Base-by-base conservation (phyloP, 2,113 vertebrate species). In the Nycticorax nycticorax region DNA sequence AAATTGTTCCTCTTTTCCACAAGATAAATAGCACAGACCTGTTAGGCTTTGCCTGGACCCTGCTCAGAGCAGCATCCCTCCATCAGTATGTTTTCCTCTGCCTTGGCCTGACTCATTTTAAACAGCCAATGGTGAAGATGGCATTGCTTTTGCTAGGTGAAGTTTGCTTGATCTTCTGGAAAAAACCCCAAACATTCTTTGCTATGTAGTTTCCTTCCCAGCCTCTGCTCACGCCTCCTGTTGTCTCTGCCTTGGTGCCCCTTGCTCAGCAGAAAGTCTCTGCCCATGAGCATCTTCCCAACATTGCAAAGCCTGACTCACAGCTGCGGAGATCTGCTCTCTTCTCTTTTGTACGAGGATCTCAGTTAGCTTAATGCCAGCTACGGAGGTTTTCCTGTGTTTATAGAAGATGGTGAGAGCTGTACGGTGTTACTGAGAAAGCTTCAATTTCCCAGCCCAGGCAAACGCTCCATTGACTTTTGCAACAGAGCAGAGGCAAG, bases 101-200 rank as follows among this genome's bases (percentile, higher is more conserved):
- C 28, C 37, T 78, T 88, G 33, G 8, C 4, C 48, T 32, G 10
- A 59, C 21, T 59, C 1, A 76, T 53, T 86, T 84, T 74, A 89
- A 81, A 45, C 22, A 47, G 14, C 20, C 24, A 66, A 30, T 1
- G 1, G 37, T 23, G 73, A 81, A 67, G 28, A 55, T 15, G 10
- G 9, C 23, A 28, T 35, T 67, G 45, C 20, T 69, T 52, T 52
- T 4, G 0, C 27, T 71, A 13, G 20, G 27, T 10, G 2, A 77
- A 92, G 15, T 41, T 84, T 64, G 5, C 26, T 75, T 1, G 1
- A 1, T 56, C 3, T 32, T 68, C 32, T 35, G 1, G 1, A 8
- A 6, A 32, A 63, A 84, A 26, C 0, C 2, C 0, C 13, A 7
- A 47, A 11, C 8, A 18, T 64, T 83, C 30, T 41, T 64, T 17